Base-by-base conservation (phyloP, 2,888 invertebrate genomes). In the Watsonalla cultraria region DNA sequence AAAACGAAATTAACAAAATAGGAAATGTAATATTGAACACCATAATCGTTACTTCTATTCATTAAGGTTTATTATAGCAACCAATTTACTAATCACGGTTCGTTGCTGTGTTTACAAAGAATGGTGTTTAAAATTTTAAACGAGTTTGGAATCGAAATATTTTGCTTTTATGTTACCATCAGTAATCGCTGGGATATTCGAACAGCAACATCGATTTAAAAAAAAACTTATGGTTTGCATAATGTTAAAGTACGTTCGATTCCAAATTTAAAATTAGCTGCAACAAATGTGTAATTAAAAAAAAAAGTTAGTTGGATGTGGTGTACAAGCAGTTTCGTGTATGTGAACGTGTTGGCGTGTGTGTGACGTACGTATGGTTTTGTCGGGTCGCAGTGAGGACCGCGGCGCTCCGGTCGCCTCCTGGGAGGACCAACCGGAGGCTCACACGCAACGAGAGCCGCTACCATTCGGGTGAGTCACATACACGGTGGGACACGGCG, bases 391-490 rank as follows among this genome's bases (percentile, higher is more conserved):
- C 88, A 92, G 92, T 85, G 90, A 86, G 88, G 79, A 88, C 80
- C 64, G 82, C 86, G 78, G 80, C 83, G 80, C 81, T 84, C 79
- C 86, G 90, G 76, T 80, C 93, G 88, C 82, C 93, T 70, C 84
- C 92, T 83, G 94, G 95, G 73, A 92, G 96, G 82, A 96, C 96
- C 81, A 97, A 97, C 91, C 92, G 97, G 64, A 92, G 97, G 72
- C 94, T 98, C 73, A 98, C 98, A 66, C 93, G 97, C 80, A 97
- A 98, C 92, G 98, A 98, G 92, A 97, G 96, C 91, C 94, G 98
- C 79, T 98, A 97, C 90, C 98, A 98, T 90, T 98, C 98, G 89
- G 98, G 98, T 98, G 93, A 93, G 95, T 93, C 82, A 82, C 60
- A 68, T 65, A 81, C 60, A 68, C 65, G 68, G 69, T 54, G 64